Evolutionary conservation across 2,113 vertebrate species (phyloP).

Genomic region (Dromas ardeola): DNA sequence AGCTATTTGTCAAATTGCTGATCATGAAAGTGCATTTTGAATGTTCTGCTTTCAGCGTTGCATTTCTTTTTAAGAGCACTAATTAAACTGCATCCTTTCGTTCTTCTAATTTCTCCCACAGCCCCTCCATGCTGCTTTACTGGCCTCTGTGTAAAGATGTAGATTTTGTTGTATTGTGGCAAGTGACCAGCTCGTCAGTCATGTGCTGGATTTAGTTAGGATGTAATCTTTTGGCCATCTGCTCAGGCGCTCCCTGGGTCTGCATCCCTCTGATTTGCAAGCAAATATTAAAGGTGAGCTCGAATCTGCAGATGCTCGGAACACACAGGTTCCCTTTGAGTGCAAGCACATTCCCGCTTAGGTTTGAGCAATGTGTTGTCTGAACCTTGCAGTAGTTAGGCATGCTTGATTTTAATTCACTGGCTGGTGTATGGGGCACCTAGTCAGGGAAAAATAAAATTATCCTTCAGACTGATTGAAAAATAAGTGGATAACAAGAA

Average conservation of each 20-base stretch:
- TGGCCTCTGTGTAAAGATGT: background rate
- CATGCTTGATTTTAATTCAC: background rate
- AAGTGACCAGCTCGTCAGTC: background rate
- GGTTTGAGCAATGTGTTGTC: background rate
- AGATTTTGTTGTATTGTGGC: background rate
- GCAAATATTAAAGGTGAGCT: background rate
- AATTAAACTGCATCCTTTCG: background rate
- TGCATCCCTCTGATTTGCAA: background rate
- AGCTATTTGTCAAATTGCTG: background rate
- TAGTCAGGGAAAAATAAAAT: background rate
- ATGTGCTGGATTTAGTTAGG: slow-evolving; percentile 41
- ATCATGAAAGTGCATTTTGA: background rate
- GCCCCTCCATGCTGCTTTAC: background rate
- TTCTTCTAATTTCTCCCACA: background rate
- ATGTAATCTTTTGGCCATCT: slow-evolving; percentile 66
- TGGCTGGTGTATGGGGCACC: background rate
- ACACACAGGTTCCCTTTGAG: background rate
- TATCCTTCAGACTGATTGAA: background rate
- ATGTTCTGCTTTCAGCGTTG: background rate
- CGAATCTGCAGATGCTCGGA: background rate
- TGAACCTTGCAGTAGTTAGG: background rate
- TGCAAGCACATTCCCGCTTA: fast-evolving
- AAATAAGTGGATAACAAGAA: background rate
- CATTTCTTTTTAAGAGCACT: background rate
- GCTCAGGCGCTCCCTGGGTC: background rate